These are phyloP conservation scores for Pipistrellus pipistrellus DNA, from an alignment of 2,797 vertebrate species.

Conservation along the genomic window DNA sequence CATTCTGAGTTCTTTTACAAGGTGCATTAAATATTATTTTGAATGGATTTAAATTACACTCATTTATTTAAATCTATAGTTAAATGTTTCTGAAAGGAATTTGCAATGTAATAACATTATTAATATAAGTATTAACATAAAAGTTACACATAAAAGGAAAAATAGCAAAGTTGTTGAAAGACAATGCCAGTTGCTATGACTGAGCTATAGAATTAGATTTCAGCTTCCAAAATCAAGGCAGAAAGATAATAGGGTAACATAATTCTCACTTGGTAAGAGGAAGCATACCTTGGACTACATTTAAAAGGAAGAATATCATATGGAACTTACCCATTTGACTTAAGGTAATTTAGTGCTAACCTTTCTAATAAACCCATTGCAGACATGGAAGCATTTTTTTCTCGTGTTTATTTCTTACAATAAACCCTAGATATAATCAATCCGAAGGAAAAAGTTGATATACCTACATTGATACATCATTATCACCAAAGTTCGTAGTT, in stretches of 20 bases:
- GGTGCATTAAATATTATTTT: slow-evolving; percentile 31
- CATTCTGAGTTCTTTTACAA: slow-evolving; percentile 27
- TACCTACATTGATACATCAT: not conserved
- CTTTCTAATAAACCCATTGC: not conserved
- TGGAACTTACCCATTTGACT: not conserved
- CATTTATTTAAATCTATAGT: not conserved
- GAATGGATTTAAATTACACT: slow-evolving; percentile 46
- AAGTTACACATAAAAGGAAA: not conserved
- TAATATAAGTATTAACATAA: slow-evolving; percentile 12
- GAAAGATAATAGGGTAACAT: not conserved
- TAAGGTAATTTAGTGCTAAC: not conserved
- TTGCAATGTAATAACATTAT: not conserved
- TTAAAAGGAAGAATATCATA: slow-evolving; percentile 22
- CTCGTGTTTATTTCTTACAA: slow-evolving; percentile 39
- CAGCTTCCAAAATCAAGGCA: not conserved
- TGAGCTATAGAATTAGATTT: not conserved
- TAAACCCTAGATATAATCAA: slow-evolving; percentile 35
- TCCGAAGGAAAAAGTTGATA: not conserved
- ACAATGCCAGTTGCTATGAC: not conserved
- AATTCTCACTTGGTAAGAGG: not conserved
- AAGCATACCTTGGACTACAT: not conserved
- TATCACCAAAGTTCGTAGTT: not conserved
- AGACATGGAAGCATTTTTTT: slow-evolving; percentile 40
- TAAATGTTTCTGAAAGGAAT: slow-evolving; percentile 26
- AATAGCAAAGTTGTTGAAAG: slow-evolving; percentile 12